Percentiles rank a stretch among this genome's conserved stretches.
phyloP scores from a whole-genome alignment of 2,797 vertebrate species.

The Tokudaia muenninki region DNA sequence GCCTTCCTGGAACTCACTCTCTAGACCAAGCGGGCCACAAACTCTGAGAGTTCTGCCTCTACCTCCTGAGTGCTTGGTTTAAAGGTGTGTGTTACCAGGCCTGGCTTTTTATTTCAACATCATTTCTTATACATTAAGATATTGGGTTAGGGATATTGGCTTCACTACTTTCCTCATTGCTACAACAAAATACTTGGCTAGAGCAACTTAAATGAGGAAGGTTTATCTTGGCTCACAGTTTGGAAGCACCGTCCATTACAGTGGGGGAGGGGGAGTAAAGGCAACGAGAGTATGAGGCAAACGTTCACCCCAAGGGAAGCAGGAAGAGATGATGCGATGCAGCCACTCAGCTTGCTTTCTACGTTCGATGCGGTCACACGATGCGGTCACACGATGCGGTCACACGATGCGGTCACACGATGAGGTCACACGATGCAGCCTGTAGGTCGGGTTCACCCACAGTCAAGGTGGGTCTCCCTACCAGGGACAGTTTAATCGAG shows the following conservation, averaged over 20 bases:
- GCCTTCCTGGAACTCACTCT: not conserved
- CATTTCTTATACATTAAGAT: conserved; percentile 1
- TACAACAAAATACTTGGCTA: not conserved
- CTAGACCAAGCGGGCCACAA: not conserved
- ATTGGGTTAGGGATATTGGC: not conserved
- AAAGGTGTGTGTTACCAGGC: not conserved
- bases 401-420: too few species aligned
- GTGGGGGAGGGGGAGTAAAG: too few species aligned
- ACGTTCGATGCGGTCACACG: fast-evolving
- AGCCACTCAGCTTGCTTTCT: not conserved
- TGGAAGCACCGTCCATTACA: not conserved
- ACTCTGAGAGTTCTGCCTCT: not conserved
- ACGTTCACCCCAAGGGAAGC: not conserved
- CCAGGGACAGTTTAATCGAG: not conserved
- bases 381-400: not conserved
- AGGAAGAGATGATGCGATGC: not conserved
- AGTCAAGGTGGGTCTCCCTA: not conserved
- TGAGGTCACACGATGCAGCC: not conserved
- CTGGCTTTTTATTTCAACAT: not conserved
- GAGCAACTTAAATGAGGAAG: not conserved
- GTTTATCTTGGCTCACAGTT: not conserved
- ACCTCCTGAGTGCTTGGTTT: not conserved
- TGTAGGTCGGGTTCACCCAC: not conserved
- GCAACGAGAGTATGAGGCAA: too few species aligned
- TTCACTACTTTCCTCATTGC: too few species aligned